Evolutionary conservation across 2,888 invertebrate species (phyloP).

Genomic region (Blomia tropicalis): DNA sequence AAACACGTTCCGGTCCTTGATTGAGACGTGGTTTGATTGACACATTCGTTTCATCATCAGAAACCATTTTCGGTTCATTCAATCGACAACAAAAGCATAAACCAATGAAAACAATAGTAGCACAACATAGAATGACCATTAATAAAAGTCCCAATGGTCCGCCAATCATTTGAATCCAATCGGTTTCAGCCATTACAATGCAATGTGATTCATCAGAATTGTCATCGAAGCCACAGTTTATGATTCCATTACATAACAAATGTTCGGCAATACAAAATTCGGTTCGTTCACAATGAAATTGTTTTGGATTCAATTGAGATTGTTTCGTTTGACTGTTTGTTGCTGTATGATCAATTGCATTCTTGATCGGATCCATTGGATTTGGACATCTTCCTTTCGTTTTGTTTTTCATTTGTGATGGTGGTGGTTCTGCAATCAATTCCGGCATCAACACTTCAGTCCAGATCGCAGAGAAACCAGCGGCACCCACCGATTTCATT

Average conservation of each 20-base stretch:
- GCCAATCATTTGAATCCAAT: constrained; percentile 39
- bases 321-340: not conserved
- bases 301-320: not conserved
- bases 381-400: too few species aligned
- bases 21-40: too few species aligned
- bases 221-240: constrained; percentile 68
- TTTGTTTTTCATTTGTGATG: too few species aligned
- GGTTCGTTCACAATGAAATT: constrained; percentile 51
- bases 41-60: too few species aligned
- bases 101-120: not conserved
- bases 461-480: constrained; percentile 85
- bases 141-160: not conserved
- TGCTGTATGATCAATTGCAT: too few species aligned
- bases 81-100: constrained; percentile 1
- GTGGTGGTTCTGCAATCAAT: not conserved
- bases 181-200: constrained; percentile 36
- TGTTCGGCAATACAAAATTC: constrained; percentile 62
- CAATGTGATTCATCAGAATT: constrained; percentile 60
- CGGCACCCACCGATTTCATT: constrained; percentile 80
- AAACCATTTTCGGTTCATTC: too few species aligned
- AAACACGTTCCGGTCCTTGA: too few species aligned
- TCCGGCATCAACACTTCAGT: constrained; percentile 48
- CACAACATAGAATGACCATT: constrained; percentile 7
- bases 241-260: constrained; percentile 56
- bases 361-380: not conserved